Evolutionary conservation across 2,888 invertebrate species (phyloP), one percentile per base, ranked within the genome.

Genomic region (Athalia cordata): DNA sequence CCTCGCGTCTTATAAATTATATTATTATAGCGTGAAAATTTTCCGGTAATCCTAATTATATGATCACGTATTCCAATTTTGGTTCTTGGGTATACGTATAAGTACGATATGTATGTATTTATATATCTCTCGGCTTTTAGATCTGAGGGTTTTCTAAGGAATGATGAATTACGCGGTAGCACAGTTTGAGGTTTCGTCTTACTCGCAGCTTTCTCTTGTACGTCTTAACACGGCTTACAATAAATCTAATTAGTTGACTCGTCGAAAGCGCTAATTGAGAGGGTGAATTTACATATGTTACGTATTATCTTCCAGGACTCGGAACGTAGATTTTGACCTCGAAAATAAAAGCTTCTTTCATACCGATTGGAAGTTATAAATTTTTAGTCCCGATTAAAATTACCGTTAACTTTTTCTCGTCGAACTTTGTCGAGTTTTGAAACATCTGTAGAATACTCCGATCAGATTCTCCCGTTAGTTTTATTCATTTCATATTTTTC

Each of bases 161-260:
- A 64, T 64, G 45, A 64, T 45, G 29, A 64, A 64, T 43, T 45
- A 64, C 11, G 45, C 45, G 64, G 45, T 64, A 45, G 29, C 43
- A 8, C 6, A 64, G n/a, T 64, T 45, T 64, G 8, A 64, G 64
- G n/a, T 45, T n/a, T n/a, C 45, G 11, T n/a, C 45, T 64, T 45
- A 64, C 11, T n/a, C 43, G 45, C 64, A 11, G 7, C 64, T 8
- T 43, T n/a, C 5, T 64, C 5, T 43, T 29, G n/a, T 64, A 43
- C n/a, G 45, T 64, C 11, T 64, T 4, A 64, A n/a, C n/a, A 11
- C 43, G 15, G 62, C 62, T 62, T 62, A 43, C 8, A 62, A 43
- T 11, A 15, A 62, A 62, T 64, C 43, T 64, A 64, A 64, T 64
- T 64, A 64, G 43, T 45, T 43, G 64, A 29, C 45, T 64, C 45